phyloP scores from a whole-genome alignment of 2,888 invertebrate genomes.

The Scelioninae gen. 1 region DNA sequence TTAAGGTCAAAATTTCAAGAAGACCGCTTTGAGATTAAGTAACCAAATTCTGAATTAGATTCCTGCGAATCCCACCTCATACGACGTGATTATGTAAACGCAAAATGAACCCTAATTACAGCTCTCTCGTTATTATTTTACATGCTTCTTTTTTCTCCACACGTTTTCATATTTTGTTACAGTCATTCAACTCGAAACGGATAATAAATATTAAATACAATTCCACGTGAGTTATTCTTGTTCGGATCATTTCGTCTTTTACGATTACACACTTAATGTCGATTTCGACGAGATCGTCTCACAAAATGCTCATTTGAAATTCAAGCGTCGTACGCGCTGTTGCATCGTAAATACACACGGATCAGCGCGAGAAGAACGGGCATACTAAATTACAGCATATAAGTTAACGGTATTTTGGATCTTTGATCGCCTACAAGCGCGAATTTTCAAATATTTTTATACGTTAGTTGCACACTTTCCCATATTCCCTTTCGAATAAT shows the following conservation, averaged over 20 bases:
- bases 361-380: constrained; percentile 62
- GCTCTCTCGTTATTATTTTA: neutral
- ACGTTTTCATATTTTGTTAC: neutral
- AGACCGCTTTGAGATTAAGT: constrained; percentile 72
- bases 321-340: constrained; percentile 65
- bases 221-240: neutral
- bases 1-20: constrained; percentile 76
- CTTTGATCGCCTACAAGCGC: constrained; percentile 35
- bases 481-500: neutral
- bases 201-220: constrained; percentile 23
- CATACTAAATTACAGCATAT: constrained; percentile 70
- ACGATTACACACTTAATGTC: constrained; percentile 43
- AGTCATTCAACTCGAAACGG: constrained; percentile 10
- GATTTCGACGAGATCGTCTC: constrained; percentile 42
- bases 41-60: constrained; percentile 74
- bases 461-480: neutral
- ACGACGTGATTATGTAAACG: constrained; percentile 22
- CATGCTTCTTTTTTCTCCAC: neutral
- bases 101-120: neutral
- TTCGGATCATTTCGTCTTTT: constrained; percentile 33
- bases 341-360: constrained; percentile 69
- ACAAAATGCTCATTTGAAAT: constrained; percentile 61
- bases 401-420: constrained; percentile 58
- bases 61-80: constrained; percentile 48
- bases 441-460: constrained; percentile 35